Evolutionary conservation across 2,113 vertebrate genomes (phyloP).

Genomic region (Ailuropoda melanoleuca): DNA sequence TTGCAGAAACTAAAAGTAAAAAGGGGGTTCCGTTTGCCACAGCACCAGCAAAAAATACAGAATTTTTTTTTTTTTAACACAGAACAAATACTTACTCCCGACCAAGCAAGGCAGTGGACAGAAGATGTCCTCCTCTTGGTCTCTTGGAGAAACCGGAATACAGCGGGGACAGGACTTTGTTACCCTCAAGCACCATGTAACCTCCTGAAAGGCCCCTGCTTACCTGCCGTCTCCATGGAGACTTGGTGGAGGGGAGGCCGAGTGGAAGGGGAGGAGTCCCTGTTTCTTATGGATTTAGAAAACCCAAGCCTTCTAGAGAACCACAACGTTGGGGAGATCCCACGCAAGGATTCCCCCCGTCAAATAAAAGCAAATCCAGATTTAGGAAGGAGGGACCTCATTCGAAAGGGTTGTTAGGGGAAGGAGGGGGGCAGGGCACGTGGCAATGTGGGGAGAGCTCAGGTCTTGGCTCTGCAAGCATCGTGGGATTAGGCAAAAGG

Average conservation of each 20-base stretch:
- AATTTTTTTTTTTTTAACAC: neutral
- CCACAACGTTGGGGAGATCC: neutral
- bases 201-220: neutral
- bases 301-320: neutral
- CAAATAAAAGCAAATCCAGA: neutral
- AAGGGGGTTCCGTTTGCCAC: neutral
- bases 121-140: neutral
- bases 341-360: rapidly evolving
- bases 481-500: too few species aligned
- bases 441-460: neutral
- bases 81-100: neutral
- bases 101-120: neutral
- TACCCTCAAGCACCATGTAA: neutral
- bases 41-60: neutral
- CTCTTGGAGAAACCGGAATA: neutral
- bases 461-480: neutral
- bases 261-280: rapidly evolving
- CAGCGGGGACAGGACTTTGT: neutral
- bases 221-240: rapidly evolving
- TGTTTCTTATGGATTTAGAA: neutral
- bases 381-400: neutral
- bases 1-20: neutral
- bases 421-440: neutral
- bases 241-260: too few species aligned
- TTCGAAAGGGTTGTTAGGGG: rapidly evolving